Evolutionary conservation across 2,797 vertebrate species (phyloP), one percentile per base, ranked within the genome.

Genomic region (Acipenser transmontanus): DNA sequence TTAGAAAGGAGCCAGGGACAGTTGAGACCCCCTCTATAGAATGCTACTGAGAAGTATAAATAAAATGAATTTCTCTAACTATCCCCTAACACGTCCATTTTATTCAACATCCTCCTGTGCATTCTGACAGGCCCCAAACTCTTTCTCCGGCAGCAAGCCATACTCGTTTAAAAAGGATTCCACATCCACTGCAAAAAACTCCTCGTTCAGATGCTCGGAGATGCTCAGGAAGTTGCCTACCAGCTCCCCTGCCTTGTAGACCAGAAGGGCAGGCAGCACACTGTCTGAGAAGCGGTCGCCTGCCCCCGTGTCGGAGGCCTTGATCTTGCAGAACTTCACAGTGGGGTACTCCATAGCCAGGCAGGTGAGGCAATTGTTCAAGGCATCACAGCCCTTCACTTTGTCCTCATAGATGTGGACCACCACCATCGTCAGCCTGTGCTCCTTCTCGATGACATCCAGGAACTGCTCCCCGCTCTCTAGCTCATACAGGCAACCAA

Each of bases 111-210:
- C 85, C 34, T 89, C 90, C 1, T 87, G 87, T 0, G 84, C 82
- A 0, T 83, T 88, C 63, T 81, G 89, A 68, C 80, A 4, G 1
- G 67, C 73, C 1, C 83, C 84, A 8, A 89, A 67, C 72, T 93
- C 93, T 77, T 91, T 95, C 75, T 96, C 94, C 0, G 97, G 96
- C 69, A 99, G 85, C 78, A 99, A 81, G 69, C 97, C 95, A 2
- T 99, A 99, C 74, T 95, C 94, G 52, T 95, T 96, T 69, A 99
- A 89, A 82, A 98, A 98, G n/a, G 91, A 81, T 74, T 99, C 97
- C 65, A 99, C 92, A 71, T 98, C 96, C 1, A 87, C 92, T 49
- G 95, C 93, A 69, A 95, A 98, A 78, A 98, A 98, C 77, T 99
- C 93, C 79, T 94, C 89, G 0, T 74, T 89, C 65, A 99, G 87